These are phyloP conservation scores for Phalacrocorax pelagicus DNA, from an alignment of 2,113 vertebrate genomes.

Conservation along the genomic window DNA sequence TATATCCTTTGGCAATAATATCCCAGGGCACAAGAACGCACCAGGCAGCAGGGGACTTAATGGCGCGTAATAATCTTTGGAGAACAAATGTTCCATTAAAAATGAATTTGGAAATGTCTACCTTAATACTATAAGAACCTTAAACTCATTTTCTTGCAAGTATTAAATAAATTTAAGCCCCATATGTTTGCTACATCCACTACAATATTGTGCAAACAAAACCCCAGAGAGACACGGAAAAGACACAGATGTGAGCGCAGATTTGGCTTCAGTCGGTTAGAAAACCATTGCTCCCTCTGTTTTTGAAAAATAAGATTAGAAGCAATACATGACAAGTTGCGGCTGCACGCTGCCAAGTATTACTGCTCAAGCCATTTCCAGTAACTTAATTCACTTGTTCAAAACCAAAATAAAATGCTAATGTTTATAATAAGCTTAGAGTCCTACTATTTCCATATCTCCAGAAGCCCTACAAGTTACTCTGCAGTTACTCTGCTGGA, in stretches of 20 bases:
- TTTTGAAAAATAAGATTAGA: conserved; percentile 62
- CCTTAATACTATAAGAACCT: conserved; percentile 46
- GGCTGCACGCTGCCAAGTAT: background rate
- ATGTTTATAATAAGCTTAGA: conserved; percentile 21
- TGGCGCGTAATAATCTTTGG: conserved; percentile 5
- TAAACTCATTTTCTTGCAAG: conserved; percentile 50
- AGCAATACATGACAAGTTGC: background rate
- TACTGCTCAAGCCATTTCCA: background rate
- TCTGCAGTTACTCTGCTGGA: background rate
- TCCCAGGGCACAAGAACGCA: background rate
- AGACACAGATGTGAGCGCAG: background rate
- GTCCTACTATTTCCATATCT: background rate
- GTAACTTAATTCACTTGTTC: conserved; percentile 25
- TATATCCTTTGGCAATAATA: conserved; percentile 3
- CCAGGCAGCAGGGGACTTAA: conserved; percentile 20
- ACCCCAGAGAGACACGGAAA: conserved; percentile 7
- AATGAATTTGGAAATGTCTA: conserved; percentile 51
- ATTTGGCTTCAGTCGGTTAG: conserved; percentile 23
- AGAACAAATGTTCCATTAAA: conserved; percentile 65
- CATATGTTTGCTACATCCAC: background rate
- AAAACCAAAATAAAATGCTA: conserved; percentile 17
- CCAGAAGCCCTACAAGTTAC: background rate
- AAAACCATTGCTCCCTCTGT: conserved; percentile 12
- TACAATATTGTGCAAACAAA: conserved; percentile 43
- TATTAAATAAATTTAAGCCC: conserved; percentile 41